Percentiles rank a stretch among this genome's conserved stretches.
Evolutionary conservation across 2,888 invertebrate genomes (phyloP).

Genomic region (Lamellibrachia satsuma): DNA sequence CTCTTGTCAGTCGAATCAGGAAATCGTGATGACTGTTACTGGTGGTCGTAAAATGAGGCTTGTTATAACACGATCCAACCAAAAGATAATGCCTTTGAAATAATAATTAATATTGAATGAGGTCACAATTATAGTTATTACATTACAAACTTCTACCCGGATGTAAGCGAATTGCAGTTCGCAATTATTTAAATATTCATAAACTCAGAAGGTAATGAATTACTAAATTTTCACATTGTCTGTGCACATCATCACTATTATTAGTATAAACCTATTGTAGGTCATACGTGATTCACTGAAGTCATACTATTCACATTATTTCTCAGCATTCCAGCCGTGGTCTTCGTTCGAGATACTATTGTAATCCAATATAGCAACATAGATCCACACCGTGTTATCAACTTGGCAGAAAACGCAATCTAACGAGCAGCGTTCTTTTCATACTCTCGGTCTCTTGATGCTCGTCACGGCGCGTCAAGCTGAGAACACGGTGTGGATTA

Average conservation of each 20-base stretch:
- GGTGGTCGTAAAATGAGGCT: not conserved
- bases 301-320: not conserved
- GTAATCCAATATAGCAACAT: not conserved
- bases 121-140: not conserved
- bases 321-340: not conserved
- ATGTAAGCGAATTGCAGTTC: not conserved
- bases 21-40: not conserved
- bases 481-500: not conserved
- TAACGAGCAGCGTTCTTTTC: too few relatives aligned
- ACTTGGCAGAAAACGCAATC: not conserved
- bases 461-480: too few relatives aligned
- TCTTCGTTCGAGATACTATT: not conserved
- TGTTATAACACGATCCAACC: not conserved
- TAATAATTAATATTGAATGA: not conserved
- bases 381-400: not conserved
- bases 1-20: not conserved
- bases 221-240: too few relatives aligned
- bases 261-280: too few relatives aligned
- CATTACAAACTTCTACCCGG: not conserved
- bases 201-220: too few relatives aligned
- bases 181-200: not conserved
- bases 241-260: too few relatives aligned
- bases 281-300: not conserved
- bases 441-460: not conserved
- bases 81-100: not conserved